Conservation (phyloP, 1,140 invertebrate genomes). For the Lepidurus arcticus region DNA sequence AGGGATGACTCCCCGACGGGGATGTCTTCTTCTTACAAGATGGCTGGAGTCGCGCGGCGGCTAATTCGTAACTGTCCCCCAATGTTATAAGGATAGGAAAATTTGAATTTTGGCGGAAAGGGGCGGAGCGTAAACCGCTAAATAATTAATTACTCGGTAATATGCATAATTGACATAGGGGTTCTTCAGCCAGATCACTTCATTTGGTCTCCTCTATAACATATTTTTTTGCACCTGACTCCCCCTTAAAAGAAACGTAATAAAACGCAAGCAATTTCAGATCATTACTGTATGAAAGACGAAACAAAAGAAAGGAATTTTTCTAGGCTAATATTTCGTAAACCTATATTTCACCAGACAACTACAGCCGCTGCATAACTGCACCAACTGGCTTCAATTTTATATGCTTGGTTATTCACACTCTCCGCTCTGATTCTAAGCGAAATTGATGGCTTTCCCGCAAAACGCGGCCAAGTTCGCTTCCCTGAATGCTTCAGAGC, state of each 20-base stretch:
- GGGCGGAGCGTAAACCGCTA: too few relatives aligned
- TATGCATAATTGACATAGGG: too few relatives aligned
- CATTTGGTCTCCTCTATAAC: too few relatives aligned
- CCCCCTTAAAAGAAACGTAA: not conserved
- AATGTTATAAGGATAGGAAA: too few relatives aligned
- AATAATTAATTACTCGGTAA: too few relatives aligned
- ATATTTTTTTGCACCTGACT: too few relatives aligned
- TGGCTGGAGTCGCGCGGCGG: too few relatives aligned
- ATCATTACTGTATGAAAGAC: not conserved
- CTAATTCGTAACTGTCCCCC: too few relatives aligned
- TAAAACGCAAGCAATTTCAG: not conserved
- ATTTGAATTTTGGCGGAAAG: too few relatives aligned
- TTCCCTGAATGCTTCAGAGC: slow-evolving; percentile 94
- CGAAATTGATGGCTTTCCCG: slow-evolving; percentile 97
- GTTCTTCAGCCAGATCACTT: too few relatives aligned
- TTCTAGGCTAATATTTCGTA: not conserved
- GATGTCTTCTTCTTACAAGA: too few relatives aligned
- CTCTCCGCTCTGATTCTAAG: slow-evolving; percentile 35
- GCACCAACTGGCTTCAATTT: slow-evolving; percentile 23
- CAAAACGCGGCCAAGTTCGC: slow-evolving; percentile 91
- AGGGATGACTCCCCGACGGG: too few relatives aligned
- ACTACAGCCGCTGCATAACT: not conserved
- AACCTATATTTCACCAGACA: not conserved
- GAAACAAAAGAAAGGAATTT: not conserved
- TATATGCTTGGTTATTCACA: slow-evolving; percentile 6